Conservation (phyloP, 30 jellyfish, hydroid and myxozoan species). For the Pelagia noctiluca region DNA sequence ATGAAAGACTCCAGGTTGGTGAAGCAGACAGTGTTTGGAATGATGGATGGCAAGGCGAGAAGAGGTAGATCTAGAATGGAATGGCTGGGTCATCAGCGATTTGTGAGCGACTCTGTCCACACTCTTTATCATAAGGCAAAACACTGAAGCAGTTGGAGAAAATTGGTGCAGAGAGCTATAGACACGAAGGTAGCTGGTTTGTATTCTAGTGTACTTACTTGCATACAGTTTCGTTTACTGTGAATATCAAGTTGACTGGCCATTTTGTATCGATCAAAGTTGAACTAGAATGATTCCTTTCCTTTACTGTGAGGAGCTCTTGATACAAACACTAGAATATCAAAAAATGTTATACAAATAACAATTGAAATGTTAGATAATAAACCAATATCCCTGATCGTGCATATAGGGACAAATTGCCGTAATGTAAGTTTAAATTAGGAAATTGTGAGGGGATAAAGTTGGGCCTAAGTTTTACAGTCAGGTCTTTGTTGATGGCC, state of each 20-base stretch:
- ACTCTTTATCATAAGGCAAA: too few relatives aligned
- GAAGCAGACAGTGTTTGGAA: too few relatives aligned
- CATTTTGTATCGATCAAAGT: constrained; percentile 52
- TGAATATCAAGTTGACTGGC: constrained; percentile 44
- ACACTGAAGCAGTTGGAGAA: background rate
- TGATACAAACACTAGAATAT: constrained; percentile 34
- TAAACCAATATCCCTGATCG: background rate
- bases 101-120: background rate
- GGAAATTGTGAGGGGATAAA: background rate
- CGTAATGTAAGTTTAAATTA: too few relatives aligned
- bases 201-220: constrained; percentile 8
- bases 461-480: background rate
- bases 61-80: background rate
- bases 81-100: background rate
- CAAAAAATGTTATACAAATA: background rate
- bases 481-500: background rate
- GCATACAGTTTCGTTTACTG: background rate
- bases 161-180: background rate
- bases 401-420: background rate
- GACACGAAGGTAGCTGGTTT: background rate
- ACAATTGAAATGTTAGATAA: background rate
- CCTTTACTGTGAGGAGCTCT: background rate
- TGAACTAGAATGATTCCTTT: background rate
- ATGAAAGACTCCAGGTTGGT: too few relatives aligned
- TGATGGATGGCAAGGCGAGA: too few relatives aligned